A percentile compares a stretch with the other conserved stretches of the same genome.
These are phyloP conservation scores for Phodopus roborovskii DNA, from an alignment of 2,113 vertebrate species.

Conservation along the genomic window DNA sequence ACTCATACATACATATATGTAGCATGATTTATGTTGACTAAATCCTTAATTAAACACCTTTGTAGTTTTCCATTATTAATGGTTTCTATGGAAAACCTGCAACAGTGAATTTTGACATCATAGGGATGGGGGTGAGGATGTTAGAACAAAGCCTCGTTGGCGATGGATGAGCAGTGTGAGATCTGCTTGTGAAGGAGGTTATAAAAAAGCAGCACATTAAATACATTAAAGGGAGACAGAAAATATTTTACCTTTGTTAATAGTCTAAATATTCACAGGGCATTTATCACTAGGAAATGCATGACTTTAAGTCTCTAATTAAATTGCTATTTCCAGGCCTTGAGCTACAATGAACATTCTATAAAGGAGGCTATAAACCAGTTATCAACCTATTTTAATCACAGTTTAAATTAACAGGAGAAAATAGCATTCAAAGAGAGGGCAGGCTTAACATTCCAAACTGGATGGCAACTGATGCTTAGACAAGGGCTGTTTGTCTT, in stretches of 20 bases:
- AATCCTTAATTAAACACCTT: not conserved
- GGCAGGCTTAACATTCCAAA: constrained; percentile 31
- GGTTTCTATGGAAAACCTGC: constrained; percentile 21
- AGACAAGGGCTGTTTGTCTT: not conserved
- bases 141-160: not conserved
- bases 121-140: not conserved
- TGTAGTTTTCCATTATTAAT: constrained; percentile 21
- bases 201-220: constrained; percentile 54
- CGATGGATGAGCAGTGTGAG: not conserved
- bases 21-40: not conserved
- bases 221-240: constrained; percentile 54
- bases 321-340: constrained; percentile 75
- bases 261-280: constrained; percentile 73
- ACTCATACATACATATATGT: not conserved
- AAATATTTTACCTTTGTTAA: constrained; percentile 72
- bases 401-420: constrained; percentile 75
- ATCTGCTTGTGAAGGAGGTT: constrained; percentile 19
- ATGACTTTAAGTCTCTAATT: constrained; percentile 74
- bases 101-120: not conserved
- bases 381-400: constrained; percentile 75
- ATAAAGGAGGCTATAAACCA: constrained; percentile 73
- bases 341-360: constrained; percentile 75
- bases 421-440: constrained; percentile 61
- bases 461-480: not conserved
- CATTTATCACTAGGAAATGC: constrained; percentile 76